phyloP scores from a whole-genome alignment of 2,888 invertebrate species.

The Apodemia hepburni region DNA sequence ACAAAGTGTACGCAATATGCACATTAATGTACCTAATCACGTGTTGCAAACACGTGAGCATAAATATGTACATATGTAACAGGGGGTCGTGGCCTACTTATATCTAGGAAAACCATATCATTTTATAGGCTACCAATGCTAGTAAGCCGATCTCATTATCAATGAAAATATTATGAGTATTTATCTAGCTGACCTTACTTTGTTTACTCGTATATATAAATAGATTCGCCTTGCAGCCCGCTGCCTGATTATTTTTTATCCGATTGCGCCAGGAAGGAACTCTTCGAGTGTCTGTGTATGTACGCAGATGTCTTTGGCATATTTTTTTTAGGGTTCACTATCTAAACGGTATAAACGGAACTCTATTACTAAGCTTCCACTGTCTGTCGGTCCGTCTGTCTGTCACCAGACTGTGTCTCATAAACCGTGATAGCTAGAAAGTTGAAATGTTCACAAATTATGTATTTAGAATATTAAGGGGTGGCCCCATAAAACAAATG shows the following conservation, averaged over 20 bases:
- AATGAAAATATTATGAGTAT: neutral
- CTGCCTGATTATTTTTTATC: neutral
- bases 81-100: conserved; percentile 6
- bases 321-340: too few relatives aligned
- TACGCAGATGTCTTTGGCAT: too few relatives aligned
- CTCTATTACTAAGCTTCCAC: too few relatives aligned
- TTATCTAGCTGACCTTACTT: neutral
- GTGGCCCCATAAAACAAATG: too few relatives aligned
- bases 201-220: neutral
- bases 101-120: conserved; percentile 8
- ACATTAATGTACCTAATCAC: neutral
- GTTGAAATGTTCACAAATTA: too few relatives aligned
- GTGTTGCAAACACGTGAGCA: conserved; percentile 2
- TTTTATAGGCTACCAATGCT: conserved; percentile 7
- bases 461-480: too few relatives aligned
- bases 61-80: conserved; percentile 8
- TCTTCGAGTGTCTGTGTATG: too few relatives aligned
- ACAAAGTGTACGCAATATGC: neutral
- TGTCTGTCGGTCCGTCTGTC: too few relatives aligned
- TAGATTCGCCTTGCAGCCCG: neutral
- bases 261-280: neutral
- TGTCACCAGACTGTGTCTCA: too few relatives aligned
- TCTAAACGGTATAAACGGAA: too few relatives aligned
- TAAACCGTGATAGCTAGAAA: too few relatives aligned
- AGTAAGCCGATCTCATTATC: conserved; percentile 5